phyloP scores from a whole-genome alignment of 2,113 vertebrate species.

The Opisthocomus hoazin region DNA sequence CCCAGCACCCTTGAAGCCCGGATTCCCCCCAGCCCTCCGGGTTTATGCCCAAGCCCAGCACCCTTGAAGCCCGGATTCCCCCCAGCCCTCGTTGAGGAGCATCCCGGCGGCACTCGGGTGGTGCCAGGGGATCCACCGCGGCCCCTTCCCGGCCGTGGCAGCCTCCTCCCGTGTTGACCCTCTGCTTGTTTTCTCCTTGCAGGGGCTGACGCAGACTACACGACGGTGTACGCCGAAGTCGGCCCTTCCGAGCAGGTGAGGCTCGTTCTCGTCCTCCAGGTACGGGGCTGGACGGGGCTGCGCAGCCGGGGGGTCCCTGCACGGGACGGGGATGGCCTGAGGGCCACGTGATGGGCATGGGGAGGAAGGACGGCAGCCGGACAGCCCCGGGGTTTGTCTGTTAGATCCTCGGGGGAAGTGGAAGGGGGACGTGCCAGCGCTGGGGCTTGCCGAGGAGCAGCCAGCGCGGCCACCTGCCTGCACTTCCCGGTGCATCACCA shows the following conservation, averaged over 20 bases:
- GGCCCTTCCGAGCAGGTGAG: background rate
- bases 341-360: rapidly evolving
- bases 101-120: rapidly evolving
- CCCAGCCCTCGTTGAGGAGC: rapidly evolving
- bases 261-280: rapidly evolving
- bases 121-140: background rate
- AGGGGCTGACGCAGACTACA: rapidly evolving
- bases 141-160: too few species aligned
- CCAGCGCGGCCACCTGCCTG: background rate
- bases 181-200: background rate
- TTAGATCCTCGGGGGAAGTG: background rate
- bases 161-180: rapidly evolving
- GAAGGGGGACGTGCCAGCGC: rapidly evolving
- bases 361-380: background rate
- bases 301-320: rapidly evolving
- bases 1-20: rapidly evolving
- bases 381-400: background rate
- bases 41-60: rapidly evolving
- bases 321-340: rapidly evolving
- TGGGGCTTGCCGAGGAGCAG: background rate
- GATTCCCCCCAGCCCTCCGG: too few species aligned
- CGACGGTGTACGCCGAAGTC: rapidly evolving
- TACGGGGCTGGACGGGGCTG: rapidly evolving
- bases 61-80: rapidly evolving
- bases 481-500: background rate